Percentiles rank a stretch among this genome's conserved stretches.
Conservation (phyloP, 37 sponge, comb jelly and placozoan genomes). For the Agelas oroides region DNA sequence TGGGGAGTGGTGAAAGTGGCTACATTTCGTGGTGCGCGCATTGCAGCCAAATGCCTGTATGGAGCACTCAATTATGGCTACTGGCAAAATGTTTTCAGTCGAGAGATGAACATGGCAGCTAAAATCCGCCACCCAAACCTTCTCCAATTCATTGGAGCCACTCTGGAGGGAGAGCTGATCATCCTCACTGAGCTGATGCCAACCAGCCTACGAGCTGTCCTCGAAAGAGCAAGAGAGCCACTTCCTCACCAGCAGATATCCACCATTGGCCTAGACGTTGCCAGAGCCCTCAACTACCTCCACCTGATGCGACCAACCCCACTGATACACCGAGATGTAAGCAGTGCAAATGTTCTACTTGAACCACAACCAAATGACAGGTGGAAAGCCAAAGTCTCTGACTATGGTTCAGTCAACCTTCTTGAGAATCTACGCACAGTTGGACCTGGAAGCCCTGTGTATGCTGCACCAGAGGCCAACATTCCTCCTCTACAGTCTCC, state of each 20-base stretch:
- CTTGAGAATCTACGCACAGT: background rate
- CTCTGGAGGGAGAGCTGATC: constrained; percentile 13
- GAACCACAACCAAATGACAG: constrained; percentile 6
- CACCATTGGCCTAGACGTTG: constrained; percentile 45
- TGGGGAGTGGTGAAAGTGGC: constrained; percentile 58
- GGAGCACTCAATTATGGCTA: constrained; percentile 38
- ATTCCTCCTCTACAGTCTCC: constrained; percentile 44
- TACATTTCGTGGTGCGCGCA: constrained; percentile 49
- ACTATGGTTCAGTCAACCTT: constrained; percentile 75
- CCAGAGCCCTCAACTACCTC: constrained; percentile 72
- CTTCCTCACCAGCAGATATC: constrained; percentile 23
- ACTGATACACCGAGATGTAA: constrained; percentile 81
- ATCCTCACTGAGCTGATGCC: constrained; percentile 75
- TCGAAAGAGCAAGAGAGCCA: background rate
- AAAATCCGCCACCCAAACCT: constrained; percentile 64
- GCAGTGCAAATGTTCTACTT: constrained; percentile 76
- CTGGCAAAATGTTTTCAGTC: constrained; percentile 34
- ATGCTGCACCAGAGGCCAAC: constrained; percentile 44
- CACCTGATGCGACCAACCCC: constrained; percentile 70
- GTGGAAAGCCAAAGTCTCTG: constrained; percentile 78
- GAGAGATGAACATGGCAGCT: constrained; percentile 75
- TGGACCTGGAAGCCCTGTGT: background rate
- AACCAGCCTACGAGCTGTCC: constrained; percentile 33
- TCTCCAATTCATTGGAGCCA: constrained; percentile 71
- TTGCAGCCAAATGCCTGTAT: constrained; percentile 77